Evolutionary conservation across 2,888 invertebrate species (phyloP), one percentile per base, ranked within the genome.

Genomic region (Phyto melanocephala): DNA sequence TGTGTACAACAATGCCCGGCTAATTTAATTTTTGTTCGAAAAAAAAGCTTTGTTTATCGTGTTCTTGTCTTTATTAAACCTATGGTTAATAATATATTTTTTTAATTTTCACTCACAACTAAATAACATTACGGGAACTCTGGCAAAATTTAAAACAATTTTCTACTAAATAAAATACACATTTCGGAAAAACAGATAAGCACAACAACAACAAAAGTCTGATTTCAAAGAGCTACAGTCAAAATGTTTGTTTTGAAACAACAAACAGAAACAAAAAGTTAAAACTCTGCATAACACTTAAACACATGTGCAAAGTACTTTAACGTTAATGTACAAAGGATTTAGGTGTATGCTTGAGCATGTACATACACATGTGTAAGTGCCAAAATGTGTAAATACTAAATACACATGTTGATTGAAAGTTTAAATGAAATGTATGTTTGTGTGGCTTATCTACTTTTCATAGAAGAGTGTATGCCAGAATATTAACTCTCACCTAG

Each of bases 401-500:
- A 5, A 28, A 28, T 28, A 13, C 15, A 75, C 47, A 56, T 58
- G 75, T 28, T 35, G 56, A 65, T 58, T 58, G 74, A 42, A 67
- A 68, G 22, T 65, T 65, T 22, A 22, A 15, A 45, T 65, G 17
- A 35, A 72, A 54, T 33, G 42, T 45, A 45, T 45, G 17, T 22
- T 5, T 40, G n/a, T 42, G 33, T 35, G 63, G 20, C 63, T 74
- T 74, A 74, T 54, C 63, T 74, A n/a, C 40, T 62, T 42, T 52
- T 52, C 20, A 28, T 28, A n/a, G 40, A 28, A 22, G 47, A n/a
- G 17, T 35, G 22, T 37, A 74, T 54, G 15, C 22, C 56, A 24
- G 56, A 56, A 42, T 56, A 65, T 65, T 65, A 65, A 65, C 65
- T 75, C 56, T 56, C 24, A 75, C 22, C 65, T 45, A 52, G 40